phyloP scores from a whole-genome alignment of 2,113 vertebrate genomes.

The Lasiurus borealis region DNA sequence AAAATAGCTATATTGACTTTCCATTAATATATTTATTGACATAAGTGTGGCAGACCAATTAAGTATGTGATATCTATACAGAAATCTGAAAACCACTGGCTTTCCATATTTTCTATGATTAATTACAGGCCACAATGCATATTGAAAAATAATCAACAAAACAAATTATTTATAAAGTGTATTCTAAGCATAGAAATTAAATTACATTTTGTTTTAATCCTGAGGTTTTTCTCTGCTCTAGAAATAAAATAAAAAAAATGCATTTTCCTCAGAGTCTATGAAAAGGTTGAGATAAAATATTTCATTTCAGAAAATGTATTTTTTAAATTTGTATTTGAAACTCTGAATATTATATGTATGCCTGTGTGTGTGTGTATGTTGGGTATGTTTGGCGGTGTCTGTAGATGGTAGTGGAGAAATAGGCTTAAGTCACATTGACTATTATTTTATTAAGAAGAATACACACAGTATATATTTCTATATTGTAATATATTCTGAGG shows the following conservation, averaged over 20 bases:
- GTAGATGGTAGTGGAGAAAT: neutral
- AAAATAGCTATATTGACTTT: conserved; percentile 44
- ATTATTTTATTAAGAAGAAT: conserved; percentile 20
- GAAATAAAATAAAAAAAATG: conserved; percentile 43
- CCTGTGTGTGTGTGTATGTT: neutral
- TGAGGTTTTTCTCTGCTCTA: neutral
- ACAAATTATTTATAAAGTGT: conserved; percentile 47
- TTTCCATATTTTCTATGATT: conserved; percentile 44
- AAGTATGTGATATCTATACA: conserved; percentile 13
- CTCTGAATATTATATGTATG: neutral
- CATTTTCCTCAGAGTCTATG: neutral
- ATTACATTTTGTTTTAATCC: conserved; percentile 32
- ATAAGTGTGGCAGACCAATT: conserved; percentile 37
- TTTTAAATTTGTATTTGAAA: conserved; percentile 45
- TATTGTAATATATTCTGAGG: neutral
- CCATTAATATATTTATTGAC: conserved; percentile 57
- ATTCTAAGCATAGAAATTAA: neutral
- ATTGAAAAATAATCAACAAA: conserved; percentile 25
- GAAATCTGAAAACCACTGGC: conserved; percentile 36
- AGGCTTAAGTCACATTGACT: neutral
- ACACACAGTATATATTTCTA: neutral
- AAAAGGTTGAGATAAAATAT: conserved; percentile 19
- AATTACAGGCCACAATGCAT: neutral
- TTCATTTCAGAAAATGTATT: conserved; percentile 36
- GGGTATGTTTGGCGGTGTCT: neutral